Base-by-base conservation (phyloP, 2,113 vertebrate species). In the Thinocorus orbignyianus region DNA sequence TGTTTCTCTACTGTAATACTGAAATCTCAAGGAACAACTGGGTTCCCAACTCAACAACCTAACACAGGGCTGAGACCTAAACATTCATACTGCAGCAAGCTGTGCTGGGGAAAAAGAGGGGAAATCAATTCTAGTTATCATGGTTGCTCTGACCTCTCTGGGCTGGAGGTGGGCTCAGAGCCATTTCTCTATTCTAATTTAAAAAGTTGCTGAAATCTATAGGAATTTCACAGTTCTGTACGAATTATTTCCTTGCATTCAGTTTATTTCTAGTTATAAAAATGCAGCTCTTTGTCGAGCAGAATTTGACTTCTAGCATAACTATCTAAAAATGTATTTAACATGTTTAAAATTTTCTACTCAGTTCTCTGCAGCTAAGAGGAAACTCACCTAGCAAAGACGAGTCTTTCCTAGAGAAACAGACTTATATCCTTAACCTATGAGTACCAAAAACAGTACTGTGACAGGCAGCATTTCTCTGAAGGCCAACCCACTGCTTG, bases 21-120 rank as follows among this genome's bases (percentile, higher is more conserved):
- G 52, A 10, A 78, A 33, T 41, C 57, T 82, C 0, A 0, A 90
- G 62, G 33, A 82, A 12, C 12, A 9, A 9, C 8, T 42, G 14
- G 60, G 16, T 18, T 93, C 28, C 42, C 30, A 73, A 18, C n/a
- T 42, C 37, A 70, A 31, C 13, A 68, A 23, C 5, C 22, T 68
- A 48, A 65, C 23, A 37, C 1, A 62, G 30, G 64, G 25, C 22
- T 66, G 54, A 69, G 71, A 66, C 49, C 31, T 73, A 60, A 74
- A 46, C 24, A 52, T 46, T 52, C 11, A 6, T 17, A 33, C 7
- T 70, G 35, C 68, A 70, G 37, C 61, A 17, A 6, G 3, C 39
- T 65, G 6, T 22, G 1, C 13, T 57, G 44, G 24, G 60, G 26
- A 22, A 57, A 85, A 70, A 55, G 42, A 41, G 6, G 16, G 52